A percentile compares a stretch with the other conserved stretches of the same genome.
phyloP scores from a whole-genome alignment of 2,113 vertebrate species.

The Oryzias celebensis region DNA sequence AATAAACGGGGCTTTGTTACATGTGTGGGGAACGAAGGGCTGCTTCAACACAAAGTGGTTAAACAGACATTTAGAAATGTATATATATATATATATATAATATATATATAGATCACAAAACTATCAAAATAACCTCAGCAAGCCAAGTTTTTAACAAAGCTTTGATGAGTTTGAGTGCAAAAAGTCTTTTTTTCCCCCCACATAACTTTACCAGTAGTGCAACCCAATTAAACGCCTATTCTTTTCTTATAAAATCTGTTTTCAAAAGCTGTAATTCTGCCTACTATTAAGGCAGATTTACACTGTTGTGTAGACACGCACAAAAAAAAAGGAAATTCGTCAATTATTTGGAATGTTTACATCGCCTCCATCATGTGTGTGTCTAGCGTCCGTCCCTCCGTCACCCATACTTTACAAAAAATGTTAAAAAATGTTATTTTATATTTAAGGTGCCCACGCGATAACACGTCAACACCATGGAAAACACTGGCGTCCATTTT shows the following conservation, averaged over 20 bases:
- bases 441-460: background rate
- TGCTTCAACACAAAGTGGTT: constrained; percentile 55
- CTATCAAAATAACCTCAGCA: constrained; percentile 40
- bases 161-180: constrained; percentile 72
- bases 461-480: background rate
- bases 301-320: too few species aligned
- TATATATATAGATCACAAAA: constrained; percentile 47
- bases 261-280: constrained; percentile 17
- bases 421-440: too few species aligned
- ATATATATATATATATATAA: constrained; percentile 41
- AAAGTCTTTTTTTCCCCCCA: constrained; percentile 33
- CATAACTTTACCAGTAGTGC: constrained; percentile 59
- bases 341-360: too few species aligned
- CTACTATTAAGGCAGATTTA: too few species aligned
- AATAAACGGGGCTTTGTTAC: background rate
- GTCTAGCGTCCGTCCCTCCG: background rate
- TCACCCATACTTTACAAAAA: too few species aligned
- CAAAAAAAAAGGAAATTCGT: too few species aligned
- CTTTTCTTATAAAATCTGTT: background rate
- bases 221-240: constrained; percentile 51
- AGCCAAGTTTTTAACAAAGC: constrained; percentile 70
- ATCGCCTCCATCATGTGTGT: background rate
- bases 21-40: background rate
- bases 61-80: constrained; percentile 45
- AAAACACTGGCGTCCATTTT: too few species aligned